Conservation (phyloP, 2,888 invertebrate species). For the Drosophila atripex region DNA sequence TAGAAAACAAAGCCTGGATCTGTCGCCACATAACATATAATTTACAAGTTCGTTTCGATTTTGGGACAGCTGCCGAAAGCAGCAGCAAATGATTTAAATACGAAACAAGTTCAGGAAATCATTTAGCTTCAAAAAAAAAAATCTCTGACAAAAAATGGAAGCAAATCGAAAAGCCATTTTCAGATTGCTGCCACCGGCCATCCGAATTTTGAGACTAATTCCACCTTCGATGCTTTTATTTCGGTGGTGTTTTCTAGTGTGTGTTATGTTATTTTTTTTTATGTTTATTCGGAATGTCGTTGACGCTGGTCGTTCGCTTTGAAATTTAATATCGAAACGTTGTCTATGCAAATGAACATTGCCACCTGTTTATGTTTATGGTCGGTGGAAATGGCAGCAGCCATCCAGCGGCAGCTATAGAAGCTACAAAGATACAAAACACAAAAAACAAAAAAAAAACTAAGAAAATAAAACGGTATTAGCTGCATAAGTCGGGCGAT, state of each 20-base stretch:
- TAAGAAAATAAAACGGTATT: slow-evolving; percentile 54
- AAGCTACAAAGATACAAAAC: slow-evolving; percentile 2
- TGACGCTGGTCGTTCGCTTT: slow-evolving; percentile 62
- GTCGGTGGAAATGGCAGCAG: slow-evolving; percentile 62
- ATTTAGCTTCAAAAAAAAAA: slow-evolving; percentile 3
- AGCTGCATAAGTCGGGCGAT: slow-evolving; percentile 64
- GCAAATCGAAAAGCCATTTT: slow-evolving; percentile 64
- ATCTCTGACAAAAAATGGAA: slow-evolving; percentile 18
- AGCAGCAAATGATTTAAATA: slow-evolving; percentile 59
- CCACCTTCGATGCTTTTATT: slow-evolving; percentile 5
- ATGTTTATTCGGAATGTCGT: slow-evolving; percentile 61
- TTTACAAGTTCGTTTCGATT: slow-evolving; percentile 57
- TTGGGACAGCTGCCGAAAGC: slow-evolving; percentile 56
- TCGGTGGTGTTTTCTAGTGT: slow-evolving; percentile 12
- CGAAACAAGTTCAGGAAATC: slow-evolving; percentile 49
- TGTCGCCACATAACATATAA: slow-evolving; percentile 33
- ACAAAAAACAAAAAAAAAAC: not conserved
- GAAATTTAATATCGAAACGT: slow-evolving; percentile 77
- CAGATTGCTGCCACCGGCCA: slow-evolving; percentile 53
- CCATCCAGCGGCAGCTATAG: slow-evolving; percentile 28
- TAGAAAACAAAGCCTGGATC: slow-evolving; percentile 29
- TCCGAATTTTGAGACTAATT: slow-evolving; percentile 31
- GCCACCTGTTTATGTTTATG: slow-evolving; percentile 81
- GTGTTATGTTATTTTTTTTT: slow-evolving; percentile 22
- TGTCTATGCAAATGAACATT: slow-evolving; percentile 79